Conservation (phyloP, 2,113 vertebrate species). For the Narcine bancroftii region DNA sequence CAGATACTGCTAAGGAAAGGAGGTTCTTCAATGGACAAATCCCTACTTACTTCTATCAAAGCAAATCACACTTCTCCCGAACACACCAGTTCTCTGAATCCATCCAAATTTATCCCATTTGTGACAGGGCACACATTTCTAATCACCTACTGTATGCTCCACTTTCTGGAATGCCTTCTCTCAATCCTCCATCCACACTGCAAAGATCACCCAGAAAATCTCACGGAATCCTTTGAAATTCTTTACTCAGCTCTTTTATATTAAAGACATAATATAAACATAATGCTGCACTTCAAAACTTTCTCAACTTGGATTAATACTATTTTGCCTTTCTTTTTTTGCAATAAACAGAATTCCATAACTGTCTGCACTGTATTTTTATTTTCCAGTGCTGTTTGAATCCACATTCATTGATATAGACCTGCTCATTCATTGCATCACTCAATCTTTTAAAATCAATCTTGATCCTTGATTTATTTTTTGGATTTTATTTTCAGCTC, state of each 20-base stretch:
- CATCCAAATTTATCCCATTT: not conserved
- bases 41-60: not conserved
- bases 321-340: not conserved
- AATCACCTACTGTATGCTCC: not conserved
- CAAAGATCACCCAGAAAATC: not conserved
- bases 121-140: not conserved
- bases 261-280: not conserved
- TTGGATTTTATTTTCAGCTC: not conserved
- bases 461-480: not conserved
- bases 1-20: not conserved
- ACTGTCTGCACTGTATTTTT: not conserved
- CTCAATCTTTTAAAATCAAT: not conserved
- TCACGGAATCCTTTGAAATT: not conserved
- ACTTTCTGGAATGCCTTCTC: not conserved
- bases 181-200: not conserved
- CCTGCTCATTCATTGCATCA: not conserved
- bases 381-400: not conserved
- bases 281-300: not conserved
- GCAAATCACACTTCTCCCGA: not conserved
- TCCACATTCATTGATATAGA: not conserved
- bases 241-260: not conserved
- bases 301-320: not conserved
- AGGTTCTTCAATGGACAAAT: not conserved
- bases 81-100: not conserved
- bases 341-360: not conserved